Evolutionary conservation across 2,888 invertebrate genomes (phyloP).

Genomic region (Actias luna): DNA sequence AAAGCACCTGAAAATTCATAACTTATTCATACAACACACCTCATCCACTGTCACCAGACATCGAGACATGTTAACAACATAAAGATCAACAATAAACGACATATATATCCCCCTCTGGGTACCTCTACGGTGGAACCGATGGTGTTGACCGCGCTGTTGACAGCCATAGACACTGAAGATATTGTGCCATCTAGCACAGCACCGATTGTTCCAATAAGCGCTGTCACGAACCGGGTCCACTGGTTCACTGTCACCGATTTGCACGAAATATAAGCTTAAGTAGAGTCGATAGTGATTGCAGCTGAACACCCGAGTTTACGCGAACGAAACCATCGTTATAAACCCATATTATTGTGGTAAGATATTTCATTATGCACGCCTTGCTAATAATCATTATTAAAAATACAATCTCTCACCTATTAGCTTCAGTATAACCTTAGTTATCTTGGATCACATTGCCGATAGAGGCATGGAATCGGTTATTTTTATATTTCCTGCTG

Average conservation of each 20-base stretch:
- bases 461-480: too few species aligned
- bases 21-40: neutral
- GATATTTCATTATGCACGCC: too few species aligned
- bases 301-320: too few species aligned
- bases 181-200: slow-evolving; percentile 60
- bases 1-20: neutral
- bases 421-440: too few species aligned
- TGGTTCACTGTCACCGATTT: slow-evolving; percentile 3
- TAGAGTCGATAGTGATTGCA: neutral
- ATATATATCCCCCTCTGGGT: slow-evolving; percentile 31
- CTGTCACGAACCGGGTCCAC: slow-evolving; percentile 17
- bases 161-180: slow-evolving; percentile 49
- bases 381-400: too few species aligned
- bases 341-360: too few species aligned
- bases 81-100: slow-evolving; percentile 17
- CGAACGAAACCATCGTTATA: too few species aligned
- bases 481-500: too few species aligned
- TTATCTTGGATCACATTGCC: too few species aligned
- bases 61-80: neutral
- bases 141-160: slow-evolving; percentile 68
- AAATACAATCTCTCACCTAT: too few species aligned
- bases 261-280: neutral
- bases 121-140: slow-evolving; percentile 70
- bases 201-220: slow-evolving; percentile 63
- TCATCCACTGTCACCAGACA: neutral